A percentile compares a stretch with the other conserved stretches of the same genome.
These are phyloP conservation scores for Vannuccia rotundouncinata DNA, from an alignment of 2,888 invertebrate genomes.

Conservation along the genomic window DNA sequence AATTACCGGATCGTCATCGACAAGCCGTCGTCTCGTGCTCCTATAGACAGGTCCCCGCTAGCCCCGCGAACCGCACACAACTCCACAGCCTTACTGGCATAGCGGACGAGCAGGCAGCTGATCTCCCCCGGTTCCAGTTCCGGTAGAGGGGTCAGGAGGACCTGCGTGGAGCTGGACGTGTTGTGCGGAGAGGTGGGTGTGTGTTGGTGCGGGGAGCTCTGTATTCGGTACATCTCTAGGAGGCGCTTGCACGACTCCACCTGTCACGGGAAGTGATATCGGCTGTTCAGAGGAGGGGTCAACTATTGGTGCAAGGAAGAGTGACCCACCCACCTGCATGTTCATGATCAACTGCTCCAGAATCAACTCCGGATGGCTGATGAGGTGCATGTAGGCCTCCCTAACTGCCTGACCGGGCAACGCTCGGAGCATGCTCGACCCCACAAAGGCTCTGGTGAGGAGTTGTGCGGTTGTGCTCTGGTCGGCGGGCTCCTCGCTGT, in stretches of 20 bases:
- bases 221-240: too few species aligned
- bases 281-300: too few species aligned
- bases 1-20: not conserved
- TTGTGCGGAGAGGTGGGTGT: too few species aligned
- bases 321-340: not conserved
- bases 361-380: not conserved
- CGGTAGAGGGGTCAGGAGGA: too few species aligned
- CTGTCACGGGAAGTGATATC: too few species aligned
- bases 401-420: not conserved
- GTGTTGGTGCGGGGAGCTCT: too few species aligned
- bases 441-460: not conserved
- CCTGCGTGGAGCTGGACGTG: too few species aligned
- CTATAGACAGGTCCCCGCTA: not conserved
- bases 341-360: slow-evolving; percentile 10
- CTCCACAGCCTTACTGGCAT: slow-evolving; percentile 9
- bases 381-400: not conserved
- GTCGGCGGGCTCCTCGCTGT: too few species aligned
- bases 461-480: too few species aligned
- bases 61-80: not conserved
- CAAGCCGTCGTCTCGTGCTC: too few species aligned
- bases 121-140: slow-evolving; percentile 12
- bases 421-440: not conserved
- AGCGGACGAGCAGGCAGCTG: not conserved
- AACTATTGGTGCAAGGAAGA: too few species aligned
- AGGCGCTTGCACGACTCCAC: too few species aligned